Percentiles rank a stretch among this genome's conserved stretches.
phyloP scores from a whole-genome alignment of 2,797 vertebrate species.

The Neosalanx taihuensis region DNA sequence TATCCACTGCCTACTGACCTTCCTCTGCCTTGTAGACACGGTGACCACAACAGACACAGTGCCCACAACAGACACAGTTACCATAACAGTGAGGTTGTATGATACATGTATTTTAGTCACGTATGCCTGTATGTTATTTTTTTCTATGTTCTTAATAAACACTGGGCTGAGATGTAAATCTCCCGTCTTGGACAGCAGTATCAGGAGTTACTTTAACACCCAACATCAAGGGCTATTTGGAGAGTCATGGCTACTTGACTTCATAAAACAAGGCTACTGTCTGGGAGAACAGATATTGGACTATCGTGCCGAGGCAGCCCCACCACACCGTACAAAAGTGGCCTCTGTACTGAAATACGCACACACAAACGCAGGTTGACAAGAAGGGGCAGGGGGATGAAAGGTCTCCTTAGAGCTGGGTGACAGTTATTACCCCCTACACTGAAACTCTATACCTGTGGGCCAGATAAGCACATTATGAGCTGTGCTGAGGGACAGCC shows the following conservation, averaged over 20 bases:
- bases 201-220: conserved; percentile 47
- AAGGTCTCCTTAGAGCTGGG: conserved; percentile 71
- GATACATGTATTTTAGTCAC: not conserved
- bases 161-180: conserved; percentile 36
- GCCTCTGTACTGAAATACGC: conserved; percentile 58
- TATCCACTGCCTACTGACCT: conserved; percentile 33
- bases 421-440: conserved; percentile 73
- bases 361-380: conserved; percentile 57
- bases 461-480: conserved; percentile 69
- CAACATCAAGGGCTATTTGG: conserved; percentile 54
- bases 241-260: conserved; percentile 69
- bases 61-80: too few species aligned
- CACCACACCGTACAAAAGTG: conserved; percentile 58
- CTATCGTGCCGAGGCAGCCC: conserved; percentile 51
- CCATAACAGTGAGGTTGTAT: too few species aligned
- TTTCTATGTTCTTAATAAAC: conserved; percentile 43
- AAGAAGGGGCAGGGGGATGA: conserved; percentile 61
- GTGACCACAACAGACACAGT: too few species aligned
- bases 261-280: conserved; percentile 67
- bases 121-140: too few species aligned
- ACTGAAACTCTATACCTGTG: conserved; percentile 74
- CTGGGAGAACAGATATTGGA: conserved; percentile 59
- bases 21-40: conserved; percentile 6
- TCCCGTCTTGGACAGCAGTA: conserved; percentile 50
- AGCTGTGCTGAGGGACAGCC: conserved; percentile 56